These are phyloP conservation scores for Echinarachnius parma DNA, from an alignment of 53 echinoderm and acorn worm genomes.

Conservation along the genomic window DNA sequence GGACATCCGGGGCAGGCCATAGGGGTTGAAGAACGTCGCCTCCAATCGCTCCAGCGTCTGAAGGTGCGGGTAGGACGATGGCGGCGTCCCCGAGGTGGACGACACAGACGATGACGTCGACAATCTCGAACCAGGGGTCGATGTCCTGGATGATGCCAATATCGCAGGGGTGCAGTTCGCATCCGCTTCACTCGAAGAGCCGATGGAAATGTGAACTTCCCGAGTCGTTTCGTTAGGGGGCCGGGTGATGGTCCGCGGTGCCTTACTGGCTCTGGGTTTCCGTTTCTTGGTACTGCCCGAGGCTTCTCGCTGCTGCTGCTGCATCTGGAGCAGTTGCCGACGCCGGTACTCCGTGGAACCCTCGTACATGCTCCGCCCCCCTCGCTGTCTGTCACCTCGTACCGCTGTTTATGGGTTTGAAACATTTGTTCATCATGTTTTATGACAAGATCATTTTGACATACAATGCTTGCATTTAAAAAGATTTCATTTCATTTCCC, in stretches of 20 bases:
- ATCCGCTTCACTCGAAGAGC: neutral
- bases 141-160: neutral
- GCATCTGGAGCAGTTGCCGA: slow-evolving; percentile 28
- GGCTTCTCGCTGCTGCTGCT: slow-evolving; percentile 23
- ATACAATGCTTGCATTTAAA: too few species aligned
- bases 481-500: too few species aligned
- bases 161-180: neutral
- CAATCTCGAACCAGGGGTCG: neutral
- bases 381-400: slow-evolving; percentile 68
- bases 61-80: neutral
- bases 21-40: slow-evolving; percentile 31
- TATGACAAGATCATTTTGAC: too few species aligned
- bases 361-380: slow-evolving; percentile 77
- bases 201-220: neutral
- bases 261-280: slow-evolving; percentile 6
- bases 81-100: neutral
- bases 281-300: slow-evolving; percentile 27
- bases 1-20: slow-evolving; percentile 43
- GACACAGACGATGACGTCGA: neutral
- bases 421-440: too few species aligned
- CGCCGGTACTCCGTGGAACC: slow-evolving; percentile 78
- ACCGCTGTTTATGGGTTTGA: too few species aligned
- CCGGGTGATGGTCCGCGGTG: slow-evolving; percentile 3
- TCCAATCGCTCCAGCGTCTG: slow-evolving; percentile 37
- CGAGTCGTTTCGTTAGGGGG: neutral